Conservation (phyloP, 2,888 invertebrate species). For the Steinernema scapterisci region DNA sequence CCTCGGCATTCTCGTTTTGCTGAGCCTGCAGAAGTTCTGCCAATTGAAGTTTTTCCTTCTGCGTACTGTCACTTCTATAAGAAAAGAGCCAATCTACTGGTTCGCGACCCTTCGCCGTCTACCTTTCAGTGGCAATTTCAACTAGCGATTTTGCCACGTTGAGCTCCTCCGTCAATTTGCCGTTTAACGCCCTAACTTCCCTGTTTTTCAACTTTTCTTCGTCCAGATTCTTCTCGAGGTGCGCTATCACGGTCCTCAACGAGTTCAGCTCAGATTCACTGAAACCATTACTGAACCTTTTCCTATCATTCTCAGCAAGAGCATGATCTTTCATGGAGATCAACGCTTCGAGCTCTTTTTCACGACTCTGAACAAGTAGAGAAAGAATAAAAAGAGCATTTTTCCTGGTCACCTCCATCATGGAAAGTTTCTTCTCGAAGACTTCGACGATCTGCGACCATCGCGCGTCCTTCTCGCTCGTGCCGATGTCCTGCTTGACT, state of each 20-base stretch:
- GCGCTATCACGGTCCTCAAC: no score
- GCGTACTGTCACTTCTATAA: not conserved
- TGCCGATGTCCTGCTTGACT: slow-evolving; percentile 38
- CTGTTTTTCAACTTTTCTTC: not conserved
- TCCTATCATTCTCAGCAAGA: slow-evolving; percentile 67
- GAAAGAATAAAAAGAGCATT: no score
- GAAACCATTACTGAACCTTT: slow-evolving; percentile 59
- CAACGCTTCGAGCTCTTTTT: slow-evolving; percentile 68
- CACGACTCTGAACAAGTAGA: slow-evolving; percentile 45
- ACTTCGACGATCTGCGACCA: slow-evolving; percentile 52
- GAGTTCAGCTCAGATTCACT: no score
- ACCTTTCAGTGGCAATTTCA: not conserved
- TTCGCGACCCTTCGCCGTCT: not conserved
- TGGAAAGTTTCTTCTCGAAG: slow-evolving; percentile 55
- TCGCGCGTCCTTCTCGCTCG: slow-evolving; percentile 47
- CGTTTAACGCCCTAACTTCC: not conserved
- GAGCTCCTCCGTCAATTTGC: not conserved
- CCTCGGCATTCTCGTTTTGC: slow-evolving; percentile 66
- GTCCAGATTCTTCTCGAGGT: not conserved
- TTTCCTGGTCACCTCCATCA: slow-evolving; percentile 42
- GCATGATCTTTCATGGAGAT: slow-evolving; percentile 68
- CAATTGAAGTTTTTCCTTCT: not conserved
- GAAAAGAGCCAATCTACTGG: not conserved
- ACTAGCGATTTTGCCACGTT: not conserved
- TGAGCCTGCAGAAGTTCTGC: slow-evolving; percentile 49